Base-by-base conservation (phyloP, 1,140 invertebrate genomes). In the Centruroides sculpturatus region DNA sequence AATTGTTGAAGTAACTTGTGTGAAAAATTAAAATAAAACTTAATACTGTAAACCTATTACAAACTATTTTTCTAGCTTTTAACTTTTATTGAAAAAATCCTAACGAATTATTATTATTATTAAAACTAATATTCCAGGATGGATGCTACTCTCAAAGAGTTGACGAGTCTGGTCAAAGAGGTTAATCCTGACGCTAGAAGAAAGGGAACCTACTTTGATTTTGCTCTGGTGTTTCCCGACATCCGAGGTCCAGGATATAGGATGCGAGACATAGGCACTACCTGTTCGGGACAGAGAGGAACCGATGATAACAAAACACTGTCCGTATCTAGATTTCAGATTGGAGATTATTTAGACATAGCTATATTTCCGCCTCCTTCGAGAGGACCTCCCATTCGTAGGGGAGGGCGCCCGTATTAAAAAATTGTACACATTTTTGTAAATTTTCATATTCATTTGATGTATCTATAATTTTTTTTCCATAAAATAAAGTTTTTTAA, bases 181-280 rank as follows among this genome's bases (percentile, higher is more conserved):
- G 94, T 99, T 0, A 98, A 98, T 76, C 89, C 91, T 46, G 96
- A 99, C 73, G 88, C 95, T 7, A 76, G 94, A 36, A 83, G 85
- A 59, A 92, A 93, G 73, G 95, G 94, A 56, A 98, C 95, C n/a
- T 91, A 90, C 66, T 98, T 99, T 76, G 92, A 96, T 72, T 99
- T 99, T 80, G 86, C 89, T 4, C 79, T 98, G 47, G 92, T 99
- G 0, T 93, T 84, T 70, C 94, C 95, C 3, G 93, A 98, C 71
- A 73, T 79, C 50, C 77, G 86, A 59, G 80, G 82, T 35, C 83
- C 87, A 13, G 83, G 85, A n/a, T 96, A 91, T 71, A 69, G 77
- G 55, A 86, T 95, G 82, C 79, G 92, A 66, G 91, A 98, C 72
- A 95, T 99, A 67, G 96, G 96, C 35, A 88, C 85, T 3, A 97